Conservation (phyloP, 2,113 vertebrate species). For the Dinomys branickii region DNA sequence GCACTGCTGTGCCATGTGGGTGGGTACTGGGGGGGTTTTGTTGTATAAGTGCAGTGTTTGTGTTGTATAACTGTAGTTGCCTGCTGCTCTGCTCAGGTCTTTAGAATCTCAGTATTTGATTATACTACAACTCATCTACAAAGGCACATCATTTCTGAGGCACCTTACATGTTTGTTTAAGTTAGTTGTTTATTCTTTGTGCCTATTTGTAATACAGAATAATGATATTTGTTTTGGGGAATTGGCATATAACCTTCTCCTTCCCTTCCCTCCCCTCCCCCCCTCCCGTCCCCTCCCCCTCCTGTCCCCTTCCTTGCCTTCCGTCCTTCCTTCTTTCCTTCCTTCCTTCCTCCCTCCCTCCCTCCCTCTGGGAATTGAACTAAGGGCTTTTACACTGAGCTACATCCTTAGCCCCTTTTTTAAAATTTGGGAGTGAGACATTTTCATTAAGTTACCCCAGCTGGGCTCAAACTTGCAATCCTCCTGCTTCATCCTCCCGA, state of each 20-base stretch:
- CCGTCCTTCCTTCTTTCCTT: too few species aligned
- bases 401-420: neutral
- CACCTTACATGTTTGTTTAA: neutral
- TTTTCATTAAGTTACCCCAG: neutral
- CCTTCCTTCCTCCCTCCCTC: too few species aligned
- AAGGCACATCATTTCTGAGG: neutral
- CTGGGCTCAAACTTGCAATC: neutral
- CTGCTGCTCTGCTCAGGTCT: neutral
- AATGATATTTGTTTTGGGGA: neutral
- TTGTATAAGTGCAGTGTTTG: neutral
- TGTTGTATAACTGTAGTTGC: neutral
- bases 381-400: neutral
- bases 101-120: neutral
- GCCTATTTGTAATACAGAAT: neutral
- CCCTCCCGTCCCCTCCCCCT: too few species aligned
- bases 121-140: neutral
- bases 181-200: neutral
- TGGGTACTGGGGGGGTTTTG: too few species aligned
- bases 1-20: neutral
- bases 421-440: neutral
- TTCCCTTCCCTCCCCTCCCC: neutral
- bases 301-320: too few species aligned
- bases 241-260: neutral
- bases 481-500: neutral
- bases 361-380: neutral